phyloP scores from a whole-genome alignment of 2,797 vertebrate species.

The Danio choprae region DNA sequence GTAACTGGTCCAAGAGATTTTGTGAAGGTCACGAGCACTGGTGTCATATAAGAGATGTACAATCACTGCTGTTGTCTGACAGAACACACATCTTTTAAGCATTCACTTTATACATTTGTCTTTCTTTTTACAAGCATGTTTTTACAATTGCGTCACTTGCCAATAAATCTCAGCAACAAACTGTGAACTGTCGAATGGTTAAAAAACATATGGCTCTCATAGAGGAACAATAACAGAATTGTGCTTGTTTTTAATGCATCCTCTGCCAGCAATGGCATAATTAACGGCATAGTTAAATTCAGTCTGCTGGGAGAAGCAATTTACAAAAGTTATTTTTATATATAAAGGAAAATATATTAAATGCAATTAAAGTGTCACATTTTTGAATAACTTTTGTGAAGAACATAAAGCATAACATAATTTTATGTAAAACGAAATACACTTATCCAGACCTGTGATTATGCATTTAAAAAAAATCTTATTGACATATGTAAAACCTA shows the following conservation, averaged over 20 bases:
- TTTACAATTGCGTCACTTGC: conserved; percentile 3
- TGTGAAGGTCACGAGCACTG: conserved; percentile 31
- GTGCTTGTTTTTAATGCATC: conserved; percentile 42
- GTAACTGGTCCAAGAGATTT: conserved; percentile 33
- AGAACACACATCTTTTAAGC: conserved; percentile 2
- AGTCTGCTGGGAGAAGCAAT: conserved; percentile 8
- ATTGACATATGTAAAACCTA: too few relatives aligned
- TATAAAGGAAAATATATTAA: too few relatives aligned
- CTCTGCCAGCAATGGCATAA: conserved; percentile 23
- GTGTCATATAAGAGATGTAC: background rate
- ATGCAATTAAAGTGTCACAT: too few relatives aligned
- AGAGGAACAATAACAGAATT: conserved; percentile 51
- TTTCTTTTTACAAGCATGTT: conserved; percentile 34
- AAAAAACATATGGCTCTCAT: conserved; percentile 49
- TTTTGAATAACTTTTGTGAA: too few relatives aligned
- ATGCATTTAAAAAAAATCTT: too few relatives aligned
- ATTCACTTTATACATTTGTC: background rate
- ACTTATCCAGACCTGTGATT: too few relatives aligned
- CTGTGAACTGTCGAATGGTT: conserved; percentile 38
- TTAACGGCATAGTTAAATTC: conserved; percentile 1
- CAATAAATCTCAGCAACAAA: conserved; percentile 37
- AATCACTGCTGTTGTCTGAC: background rate
- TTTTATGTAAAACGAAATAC: too few relatives aligned
- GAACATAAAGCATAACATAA: too few relatives aligned
- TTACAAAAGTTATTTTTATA: too few relatives aligned